These are phyloP conservation scores for Nomada flava DNA, from an alignment of 2,888 invertebrate genomes.

Conservation along the genomic window DNA sequence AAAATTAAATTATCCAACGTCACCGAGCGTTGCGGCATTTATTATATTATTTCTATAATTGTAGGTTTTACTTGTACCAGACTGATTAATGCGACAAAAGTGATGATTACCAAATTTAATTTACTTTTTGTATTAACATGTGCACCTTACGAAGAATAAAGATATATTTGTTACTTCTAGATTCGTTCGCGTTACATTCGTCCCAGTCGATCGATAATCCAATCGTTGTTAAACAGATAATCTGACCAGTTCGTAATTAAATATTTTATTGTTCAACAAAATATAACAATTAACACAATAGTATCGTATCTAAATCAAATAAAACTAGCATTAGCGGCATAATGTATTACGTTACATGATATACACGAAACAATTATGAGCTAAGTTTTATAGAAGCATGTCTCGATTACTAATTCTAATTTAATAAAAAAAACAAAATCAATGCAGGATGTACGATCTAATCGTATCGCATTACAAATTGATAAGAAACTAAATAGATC, in stretches of 20 bases:
- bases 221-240: not conserved
- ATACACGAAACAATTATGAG: slow-evolving; percentile 46
- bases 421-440: slow-evolving; percentile 29
- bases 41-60: slow-evolving; percentile 37
- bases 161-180: slow-evolving; percentile 59
- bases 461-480: slow-evolving; percentile 48
- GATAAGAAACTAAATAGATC: slow-evolving; percentile 41
- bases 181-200: not conserved
- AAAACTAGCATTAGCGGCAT: slow-evolving; percentile 60
- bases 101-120: slow-evolving; percentile 61
- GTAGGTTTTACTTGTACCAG: slow-evolving; percentile 46
- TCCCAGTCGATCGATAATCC: not conserved
- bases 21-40: slow-evolving; percentile 25
- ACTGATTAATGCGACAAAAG: slow-evolving; percentile 52
- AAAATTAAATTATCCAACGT: slow-evolving; percentile 47
- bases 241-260: slow-evolving; percentile 63
- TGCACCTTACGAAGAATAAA: slow-evolving; percentile 52
- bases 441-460: slow-evolving; percentile 11
- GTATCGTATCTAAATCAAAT: slow-evolving; percentile 59
- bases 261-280: slow-evolving; percentile 82
- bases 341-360: slow-evolving; percentile 39
- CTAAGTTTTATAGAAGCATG: slow-evolving; percentile 50
- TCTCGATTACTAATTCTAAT: slow-evolving; percentile 43
- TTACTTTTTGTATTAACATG: slow-evolving; percentile 61
- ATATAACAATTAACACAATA: slow-evolving; percentile 77